Evolutionary conservation across 2,797 vertebrate species (phyloP).

Genomic region (Urocyon cinereoargenteus): DNA sequence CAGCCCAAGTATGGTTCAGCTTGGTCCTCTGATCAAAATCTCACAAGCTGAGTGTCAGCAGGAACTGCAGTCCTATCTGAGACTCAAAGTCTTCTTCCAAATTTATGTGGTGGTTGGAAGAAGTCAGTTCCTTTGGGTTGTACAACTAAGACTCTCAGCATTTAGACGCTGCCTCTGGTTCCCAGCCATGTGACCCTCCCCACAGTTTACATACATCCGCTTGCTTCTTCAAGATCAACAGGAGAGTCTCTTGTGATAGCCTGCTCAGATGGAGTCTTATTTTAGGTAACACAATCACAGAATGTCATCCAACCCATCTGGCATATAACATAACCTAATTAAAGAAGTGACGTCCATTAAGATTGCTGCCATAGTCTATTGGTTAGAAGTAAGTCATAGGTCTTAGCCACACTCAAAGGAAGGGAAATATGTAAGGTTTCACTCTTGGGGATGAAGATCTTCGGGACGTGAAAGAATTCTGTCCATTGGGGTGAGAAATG

Average conservation of each 20-base stretch:
- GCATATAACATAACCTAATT: neutral
- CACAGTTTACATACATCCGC: neutral
- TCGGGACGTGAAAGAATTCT: neutral
- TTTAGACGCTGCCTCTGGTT: neutral
- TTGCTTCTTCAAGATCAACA: neutral
- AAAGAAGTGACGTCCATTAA: no score
- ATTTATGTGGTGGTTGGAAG: neutral
- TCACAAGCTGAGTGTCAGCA: neutral
- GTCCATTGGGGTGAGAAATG: neutral
- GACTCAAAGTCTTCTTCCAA: neutral
- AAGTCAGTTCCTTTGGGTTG: neutral
- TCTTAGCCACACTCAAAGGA: neutral
- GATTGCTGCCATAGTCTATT: neutral
- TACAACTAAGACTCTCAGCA: neutral
- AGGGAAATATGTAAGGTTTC: neutral
- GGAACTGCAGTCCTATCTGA: neutral
- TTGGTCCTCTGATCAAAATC: neutral
- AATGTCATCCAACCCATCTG: neutral
- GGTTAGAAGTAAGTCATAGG: neutral
- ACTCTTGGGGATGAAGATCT: neutral
- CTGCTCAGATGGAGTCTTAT: neutral
- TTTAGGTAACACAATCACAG: neutral
- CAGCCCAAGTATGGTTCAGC: neutral
- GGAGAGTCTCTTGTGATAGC: neutral
- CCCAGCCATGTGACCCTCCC: no score